phyloP scores from a whole-genome alignment of 2,888 invertebrate genomes.

The Drosophila formosana region DNA sequence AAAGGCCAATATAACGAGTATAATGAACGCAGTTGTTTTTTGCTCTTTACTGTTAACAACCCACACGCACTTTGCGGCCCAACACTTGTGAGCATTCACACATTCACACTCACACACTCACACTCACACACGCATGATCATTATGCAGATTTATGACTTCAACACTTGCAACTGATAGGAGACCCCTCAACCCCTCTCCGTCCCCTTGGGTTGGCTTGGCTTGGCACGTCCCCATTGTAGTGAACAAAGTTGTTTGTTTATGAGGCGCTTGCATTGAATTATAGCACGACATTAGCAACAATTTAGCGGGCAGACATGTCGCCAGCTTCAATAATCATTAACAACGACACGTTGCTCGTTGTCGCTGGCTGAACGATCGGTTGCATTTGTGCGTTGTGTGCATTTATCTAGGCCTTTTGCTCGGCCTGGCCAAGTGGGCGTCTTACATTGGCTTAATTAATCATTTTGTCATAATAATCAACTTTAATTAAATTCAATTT shows the following conservation, averaged over 20 bases:
- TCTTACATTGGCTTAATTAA: slow-evolving; percentile 75
- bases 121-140: slow-evolving; percentile 40
- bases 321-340: slow-evolving; percentile 73
- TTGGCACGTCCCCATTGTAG: slow-evolving; percentile 9
- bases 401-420: slow-evolving; percentile 41
- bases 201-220: background rate
- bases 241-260: slow-evolving; percentile 78
- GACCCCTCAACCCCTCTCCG: background rate
- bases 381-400: background rate
- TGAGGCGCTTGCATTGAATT: slow-evolving; percentile 76
- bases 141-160: slow-evolving; percentile 79
- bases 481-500: slow-evolving; percentile 78
- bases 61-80: slow-evolving; percentile 46
- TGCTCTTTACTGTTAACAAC: slow-evolving; percentile 25
- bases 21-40: slow-evolving; percentile 14
- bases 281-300: slow-evolving; percentile 66
- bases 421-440: slow-evolving; percentile 63
- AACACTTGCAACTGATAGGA: slow-evolving; percentile 76
- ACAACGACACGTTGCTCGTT: slow-evolving; percentile 64
- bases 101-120: slow-evolving; percentile 19
- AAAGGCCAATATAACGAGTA: slow-evolving; percentile 26
- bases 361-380: slow-evolving; percentile 13
- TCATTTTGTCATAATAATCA: slow-evolving; percentile 78
- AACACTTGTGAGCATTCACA: slow-evolving; percentile 8
- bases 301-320: slow-evolving; percentile 71